Percentiles rank a stretch among this genome's conserved stretches.
Conservation (phyloP, 1,140 invertebrate species). For the Wiebesia pumilae region DNA sequence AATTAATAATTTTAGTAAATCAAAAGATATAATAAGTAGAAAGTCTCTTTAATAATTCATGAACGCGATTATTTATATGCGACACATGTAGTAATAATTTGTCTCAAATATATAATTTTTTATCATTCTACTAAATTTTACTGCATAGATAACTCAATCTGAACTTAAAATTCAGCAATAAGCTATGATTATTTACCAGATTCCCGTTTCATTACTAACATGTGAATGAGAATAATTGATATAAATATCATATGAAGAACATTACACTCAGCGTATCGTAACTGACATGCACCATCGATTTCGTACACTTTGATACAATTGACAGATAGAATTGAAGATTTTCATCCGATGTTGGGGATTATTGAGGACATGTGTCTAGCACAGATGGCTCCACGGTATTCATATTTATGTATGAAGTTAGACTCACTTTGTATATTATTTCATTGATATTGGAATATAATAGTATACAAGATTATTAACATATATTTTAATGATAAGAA, state of each 20-base stretch:
- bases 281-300: not conserved
- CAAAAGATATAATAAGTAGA: not conserved
- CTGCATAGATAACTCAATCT: not conserved
- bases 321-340: not conserved
- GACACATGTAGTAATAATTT: not conserved
- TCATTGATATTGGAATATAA: not conserved
- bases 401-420: not conserved
- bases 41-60: not conserved
- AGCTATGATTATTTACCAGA: not conserved
- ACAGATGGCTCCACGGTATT: not conserved
- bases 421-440: not conserved
- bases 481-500: not conserved
- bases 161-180: not conserved
- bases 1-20: not conserved
- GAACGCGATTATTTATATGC: not conserved
- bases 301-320: not conserved
- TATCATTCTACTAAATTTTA: not conserved
- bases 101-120: not conserved
- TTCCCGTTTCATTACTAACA: not conserved
- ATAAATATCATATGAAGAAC: not conserved
- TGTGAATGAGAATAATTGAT: not conserved
- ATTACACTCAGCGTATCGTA: not conserved
- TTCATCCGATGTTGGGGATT: constrained; percentile 55
- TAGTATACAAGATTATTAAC: not conserved
- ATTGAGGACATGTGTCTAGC: constrained; percentile 29